Percentiles rank a stretch among this genome's conserved stretches.
Conservation (phyloP, 2,797 vertebrate species). For the Morelia viridis region DNA sequence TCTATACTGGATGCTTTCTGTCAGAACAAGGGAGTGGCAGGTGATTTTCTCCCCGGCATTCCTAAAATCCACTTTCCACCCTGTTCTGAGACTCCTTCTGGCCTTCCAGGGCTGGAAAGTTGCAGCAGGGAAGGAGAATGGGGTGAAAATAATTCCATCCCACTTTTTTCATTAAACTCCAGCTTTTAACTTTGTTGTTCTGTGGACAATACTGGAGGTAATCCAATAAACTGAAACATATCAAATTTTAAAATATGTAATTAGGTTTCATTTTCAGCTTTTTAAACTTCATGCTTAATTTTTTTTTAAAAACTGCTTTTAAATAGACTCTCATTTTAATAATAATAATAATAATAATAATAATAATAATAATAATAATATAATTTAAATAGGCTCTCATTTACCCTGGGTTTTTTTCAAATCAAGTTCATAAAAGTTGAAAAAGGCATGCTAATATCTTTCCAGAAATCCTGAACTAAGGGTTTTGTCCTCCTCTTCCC, state of each 20-base stretch:
- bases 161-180: too few species aligned
- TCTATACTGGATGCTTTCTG: background rate
- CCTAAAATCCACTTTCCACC: background rate
- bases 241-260: background rate
- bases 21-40: background rate
- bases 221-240: background rate
- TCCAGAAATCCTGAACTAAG: background rate
- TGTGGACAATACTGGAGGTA: background rate
- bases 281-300: background rate
- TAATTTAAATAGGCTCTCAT: background rate
- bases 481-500: background rate
- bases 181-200: background rate
- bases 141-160: background rate
- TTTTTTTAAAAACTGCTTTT: background rate
- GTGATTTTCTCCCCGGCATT: background rate
- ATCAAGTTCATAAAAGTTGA: background rate
- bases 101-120: background rate
- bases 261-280: background rate
- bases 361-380: too few species aligned
- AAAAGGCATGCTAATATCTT: background rate
- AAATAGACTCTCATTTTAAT: background rate
- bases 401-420: background rate
- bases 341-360: too few species aligned
- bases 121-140: background rate
- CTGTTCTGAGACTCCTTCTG: background rate